Evolutionary conservation across 2,113 vertebrate genomes (phyloP).

Genomic region (Cisticola juncidis): DNA sequence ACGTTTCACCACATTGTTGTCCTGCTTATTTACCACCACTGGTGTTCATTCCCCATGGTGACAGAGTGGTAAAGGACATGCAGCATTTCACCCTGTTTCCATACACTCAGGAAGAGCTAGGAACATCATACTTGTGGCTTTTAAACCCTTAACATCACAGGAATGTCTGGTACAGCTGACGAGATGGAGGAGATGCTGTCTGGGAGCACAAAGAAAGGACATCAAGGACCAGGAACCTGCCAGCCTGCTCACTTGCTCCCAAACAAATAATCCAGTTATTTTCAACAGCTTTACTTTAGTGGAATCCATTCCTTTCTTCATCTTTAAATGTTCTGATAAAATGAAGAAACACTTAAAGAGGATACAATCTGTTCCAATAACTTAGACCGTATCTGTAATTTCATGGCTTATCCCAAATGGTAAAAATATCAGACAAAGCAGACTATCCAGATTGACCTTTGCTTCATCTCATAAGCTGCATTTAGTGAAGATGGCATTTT

Average conservation of each 20-base stretch:
- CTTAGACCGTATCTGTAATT: not conserved
- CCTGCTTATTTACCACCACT: not conserved
- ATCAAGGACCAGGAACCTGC: not conserved
- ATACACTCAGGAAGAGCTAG: not conserved
- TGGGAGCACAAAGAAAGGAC: not conserved
- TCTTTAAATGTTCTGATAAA: not conserved
- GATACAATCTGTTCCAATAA: not conserved
- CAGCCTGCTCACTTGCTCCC: not conserved
- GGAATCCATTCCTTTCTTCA: not conserved
- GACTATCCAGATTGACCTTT: not conserved
- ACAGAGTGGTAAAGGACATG: not conserved
- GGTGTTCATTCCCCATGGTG: not conserved
- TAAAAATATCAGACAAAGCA: not conserved
- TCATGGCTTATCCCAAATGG: not conserved
- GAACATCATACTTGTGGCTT: not conserved
- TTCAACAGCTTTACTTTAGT: not conserved
- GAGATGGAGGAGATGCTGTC: not conserved
- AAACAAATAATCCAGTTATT: not conserved
- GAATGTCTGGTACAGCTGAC: not conserved
- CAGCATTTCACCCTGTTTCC: not conserved
- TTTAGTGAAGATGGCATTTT: not conserved
- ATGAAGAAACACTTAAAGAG: not conserved
- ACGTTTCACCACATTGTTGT: not conserved
- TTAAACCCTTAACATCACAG: slow-evolving; percentile 1
- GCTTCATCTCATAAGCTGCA: not conserved